Evolutionary conservation across 2,888 invertebrate genomes (phyloP).

Genomic region (Homarus gammarus): DNA sequence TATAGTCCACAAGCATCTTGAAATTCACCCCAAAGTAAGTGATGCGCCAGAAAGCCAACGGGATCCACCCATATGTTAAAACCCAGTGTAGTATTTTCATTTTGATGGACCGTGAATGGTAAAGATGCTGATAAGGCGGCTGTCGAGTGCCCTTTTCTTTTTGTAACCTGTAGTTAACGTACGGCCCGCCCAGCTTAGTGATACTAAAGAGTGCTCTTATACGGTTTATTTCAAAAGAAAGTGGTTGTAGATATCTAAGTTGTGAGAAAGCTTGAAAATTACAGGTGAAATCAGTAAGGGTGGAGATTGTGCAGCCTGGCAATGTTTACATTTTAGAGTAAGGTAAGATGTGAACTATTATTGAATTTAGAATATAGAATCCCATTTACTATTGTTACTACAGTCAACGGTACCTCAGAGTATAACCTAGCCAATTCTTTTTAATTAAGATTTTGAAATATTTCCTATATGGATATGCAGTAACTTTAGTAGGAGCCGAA

Average conservation of each 20-base stretch:
- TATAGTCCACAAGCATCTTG: neutral
- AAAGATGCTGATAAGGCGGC: neutral
- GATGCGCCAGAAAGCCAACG: neutral
- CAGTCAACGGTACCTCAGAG: too few relatives aligned
- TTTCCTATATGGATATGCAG: too few relatives aligned
- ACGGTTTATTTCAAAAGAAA: neutral
- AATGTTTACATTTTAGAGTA: neutral
- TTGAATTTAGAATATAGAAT: too few relatives aligned
- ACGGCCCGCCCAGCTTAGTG: neutral
- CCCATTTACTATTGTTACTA: too few relatives aligned
- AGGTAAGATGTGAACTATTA: neutral
- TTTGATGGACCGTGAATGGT: neutral
- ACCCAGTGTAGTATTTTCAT: neutral
- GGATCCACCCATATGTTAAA: neutral
- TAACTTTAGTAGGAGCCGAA: too few relatives aligned
- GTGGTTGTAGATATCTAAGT: neutral
- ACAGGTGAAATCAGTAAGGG: neutral
- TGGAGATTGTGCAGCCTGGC: neutral
- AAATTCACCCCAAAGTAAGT: conserved; percentile 12
- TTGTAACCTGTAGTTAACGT: neutral
- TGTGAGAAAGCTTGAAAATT: neutral
- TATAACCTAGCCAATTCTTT: too few relatives aligned
- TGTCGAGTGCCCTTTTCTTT: neutral
- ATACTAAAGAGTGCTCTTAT: neutral
- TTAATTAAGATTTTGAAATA: too few relatives aligned